Evolutionary conservation across 2,888 invertebrate genomes (phyloP).

Genomic region (Mesodorylaimus sp.): DNA sequence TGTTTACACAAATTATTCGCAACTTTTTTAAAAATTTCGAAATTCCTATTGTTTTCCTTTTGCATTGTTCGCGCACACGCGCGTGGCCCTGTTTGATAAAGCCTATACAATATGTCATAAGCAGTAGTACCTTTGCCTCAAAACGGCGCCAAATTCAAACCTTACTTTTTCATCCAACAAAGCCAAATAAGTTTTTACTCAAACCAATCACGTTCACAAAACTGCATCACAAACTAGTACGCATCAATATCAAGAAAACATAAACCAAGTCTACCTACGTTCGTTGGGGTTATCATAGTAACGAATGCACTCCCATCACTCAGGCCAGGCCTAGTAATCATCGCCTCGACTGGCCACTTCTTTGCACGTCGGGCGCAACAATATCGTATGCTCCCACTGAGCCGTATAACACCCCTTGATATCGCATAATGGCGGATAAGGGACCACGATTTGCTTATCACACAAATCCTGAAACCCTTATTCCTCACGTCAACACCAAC

Average conservation of each 20-base stretch:
- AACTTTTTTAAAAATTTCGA: no score
- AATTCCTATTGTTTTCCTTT: no score
- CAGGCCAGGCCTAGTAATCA: no score
- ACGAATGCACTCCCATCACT: no score
- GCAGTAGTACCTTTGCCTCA: no score
- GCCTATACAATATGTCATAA: no score
- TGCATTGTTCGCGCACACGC: no score
- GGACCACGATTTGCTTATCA: conserved; percentile 90
- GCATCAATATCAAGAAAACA: neutral
- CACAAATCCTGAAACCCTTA: conserved; percentile 50
- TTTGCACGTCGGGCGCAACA: conserved; percentile 90
- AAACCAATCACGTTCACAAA: neutral
- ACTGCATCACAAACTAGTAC: neutral
- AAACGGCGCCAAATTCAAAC: no score
- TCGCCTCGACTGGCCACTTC: conserved; percentile 90
- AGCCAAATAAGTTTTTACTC: neutral
- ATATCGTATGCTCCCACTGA: conserved; percentile 95
- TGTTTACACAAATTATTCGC: neutral
- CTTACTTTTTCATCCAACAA: no score
- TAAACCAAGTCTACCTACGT: no score
- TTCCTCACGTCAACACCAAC: neutral
- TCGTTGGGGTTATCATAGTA: no score
- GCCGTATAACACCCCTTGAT: conserved; percentile 93
- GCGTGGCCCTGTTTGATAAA: no score
- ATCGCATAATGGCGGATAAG: conserved; percentile 95